Evolutionary conservation across 2,888 invertebrate species (phyloP).

Genomic region (Sesamia inferens): DNA sequence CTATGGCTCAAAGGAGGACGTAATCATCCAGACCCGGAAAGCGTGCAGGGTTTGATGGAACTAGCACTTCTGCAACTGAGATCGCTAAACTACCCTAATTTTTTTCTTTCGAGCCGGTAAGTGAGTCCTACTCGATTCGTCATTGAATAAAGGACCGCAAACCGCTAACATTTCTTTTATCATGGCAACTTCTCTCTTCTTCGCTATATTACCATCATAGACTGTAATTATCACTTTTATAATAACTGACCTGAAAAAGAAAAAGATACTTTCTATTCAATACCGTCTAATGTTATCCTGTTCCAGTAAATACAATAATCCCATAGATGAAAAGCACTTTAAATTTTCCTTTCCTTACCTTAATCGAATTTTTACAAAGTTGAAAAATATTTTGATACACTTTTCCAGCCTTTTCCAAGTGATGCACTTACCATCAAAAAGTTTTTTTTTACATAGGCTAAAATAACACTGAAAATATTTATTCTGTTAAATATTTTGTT

Average conservation of each 20-base stretch:
- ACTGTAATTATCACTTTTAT: neutral
- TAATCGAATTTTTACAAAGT: neutral
- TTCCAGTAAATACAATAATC: neutral
- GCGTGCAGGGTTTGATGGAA: slow-evolving; percentile 94
- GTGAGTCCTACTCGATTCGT: slow-evolving; percentile 21
- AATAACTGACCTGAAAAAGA: too few species aligned
- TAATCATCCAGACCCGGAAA: slow-evolving; percentile 90
- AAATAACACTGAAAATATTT: neutral
- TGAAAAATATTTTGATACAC: neutral
- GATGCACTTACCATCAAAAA: neutral
- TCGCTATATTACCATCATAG: neutral
- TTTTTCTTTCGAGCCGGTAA: slow-evolving; percentile 93
- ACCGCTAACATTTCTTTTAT: neutral
- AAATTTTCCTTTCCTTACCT: too few species aligned
- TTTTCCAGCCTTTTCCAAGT: neutral
- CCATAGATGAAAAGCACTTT: neutral
- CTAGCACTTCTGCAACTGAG: slow-evolving; percentile 89
- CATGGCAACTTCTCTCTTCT: neutral
- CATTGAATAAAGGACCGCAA: neutral
- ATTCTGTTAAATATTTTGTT: slow-evolving; percentile 35
- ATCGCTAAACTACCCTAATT: slow-evolving; percentile 89
- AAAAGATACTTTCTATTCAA: too few species aligned
- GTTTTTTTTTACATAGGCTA: neutral
- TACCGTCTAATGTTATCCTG: too few species aligned
- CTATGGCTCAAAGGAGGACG: slow-evolving; percentile 85